phyloP scores from a whole-genome alignment of 2,113 vertebrate species.

The Barnardius zonarius region DNA sequence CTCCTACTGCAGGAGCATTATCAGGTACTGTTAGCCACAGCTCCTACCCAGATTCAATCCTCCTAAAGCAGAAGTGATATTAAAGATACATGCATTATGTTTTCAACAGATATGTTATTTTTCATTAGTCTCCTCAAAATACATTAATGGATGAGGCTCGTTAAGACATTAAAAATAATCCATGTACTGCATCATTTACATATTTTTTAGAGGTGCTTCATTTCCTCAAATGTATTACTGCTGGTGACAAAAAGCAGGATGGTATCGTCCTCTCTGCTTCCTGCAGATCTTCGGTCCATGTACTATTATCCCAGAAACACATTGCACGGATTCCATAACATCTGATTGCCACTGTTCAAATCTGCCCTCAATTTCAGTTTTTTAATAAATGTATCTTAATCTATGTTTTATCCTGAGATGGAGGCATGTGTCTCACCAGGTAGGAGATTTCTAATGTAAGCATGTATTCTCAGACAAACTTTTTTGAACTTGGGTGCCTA shows the following conservation, averaged over 20 bases:
- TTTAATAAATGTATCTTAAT: background rate
- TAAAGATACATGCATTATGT: background rate
- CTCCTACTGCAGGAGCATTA: background rate
- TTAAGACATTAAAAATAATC: background rate
- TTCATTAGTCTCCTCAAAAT: constrained; percentile 8
- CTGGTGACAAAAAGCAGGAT: background rate
- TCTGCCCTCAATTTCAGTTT: background rate
- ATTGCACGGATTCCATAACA: background rate
- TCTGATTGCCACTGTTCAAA: background rate
- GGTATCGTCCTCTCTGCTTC: background rate
- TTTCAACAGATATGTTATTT: background rate
- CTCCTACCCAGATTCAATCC: background rate
- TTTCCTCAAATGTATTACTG: background rate
- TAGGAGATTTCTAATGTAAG: background rate
- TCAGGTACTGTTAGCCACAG: background rate
- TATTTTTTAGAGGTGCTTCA: background rate
- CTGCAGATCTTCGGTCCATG: background rate
- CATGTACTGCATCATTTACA: background rate
- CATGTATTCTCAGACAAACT: background rate
- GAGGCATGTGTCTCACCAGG: background rate
- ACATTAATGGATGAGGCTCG: background rate
- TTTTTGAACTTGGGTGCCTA: background rate
- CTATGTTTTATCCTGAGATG: background rate
- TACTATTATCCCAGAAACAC: background rate
- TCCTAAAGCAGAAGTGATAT: background rate